phyloP scores from a whole-genome alignment of 1,140 invertebrate species.

The Drosophila quadrilineata region DNA sequence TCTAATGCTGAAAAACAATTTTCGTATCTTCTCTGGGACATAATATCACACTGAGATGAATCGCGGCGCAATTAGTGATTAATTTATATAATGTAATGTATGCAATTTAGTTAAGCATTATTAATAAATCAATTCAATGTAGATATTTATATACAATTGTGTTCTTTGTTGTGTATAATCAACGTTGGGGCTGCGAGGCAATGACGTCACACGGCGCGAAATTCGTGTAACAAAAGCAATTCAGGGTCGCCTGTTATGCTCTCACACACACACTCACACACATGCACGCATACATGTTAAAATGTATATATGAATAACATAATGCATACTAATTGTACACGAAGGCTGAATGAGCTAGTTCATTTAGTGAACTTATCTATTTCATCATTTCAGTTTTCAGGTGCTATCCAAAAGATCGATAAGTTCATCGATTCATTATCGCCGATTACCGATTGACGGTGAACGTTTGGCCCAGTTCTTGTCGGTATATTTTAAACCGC shows the following conservation, averaged over 20 bases:
- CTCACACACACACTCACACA: conserved; percentile 13
- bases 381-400: too few relatives aligned
- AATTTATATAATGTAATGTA: conserved; percentile 66
- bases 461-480: conserved; percentile 70
- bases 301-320: conserved; percentile 24
- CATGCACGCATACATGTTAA: too few relatives aligned
- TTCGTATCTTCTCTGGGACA: conserved; percentile 71
- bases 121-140: conserved; percentile 46
- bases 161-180: conserved; percentile 41
- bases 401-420: too few relatives aligned
- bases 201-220: conserved; percentile 53
- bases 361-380: conserved; percentile 24
- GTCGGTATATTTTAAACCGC: not conserved
- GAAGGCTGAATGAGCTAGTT: conserved; percentile 43
- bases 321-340: conserved; percentile 45
- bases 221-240: conserved; percentile 41
- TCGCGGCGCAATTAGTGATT: conserved; percentile 41
- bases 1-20: conserved; percentile 72
- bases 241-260: conserved; percentile 50
- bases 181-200: conserved; percentile 12
- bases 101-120: conserved; percentile 58
- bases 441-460: too few relatives aligned
- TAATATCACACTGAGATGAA: conserved; percentile 27
- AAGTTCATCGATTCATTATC: too few relatives aligned
- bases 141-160: conserved; percentile 22